Conservation (phyloP, 2,797 vertebrate species). For the Tympanoctomys barrerae region DNA sequence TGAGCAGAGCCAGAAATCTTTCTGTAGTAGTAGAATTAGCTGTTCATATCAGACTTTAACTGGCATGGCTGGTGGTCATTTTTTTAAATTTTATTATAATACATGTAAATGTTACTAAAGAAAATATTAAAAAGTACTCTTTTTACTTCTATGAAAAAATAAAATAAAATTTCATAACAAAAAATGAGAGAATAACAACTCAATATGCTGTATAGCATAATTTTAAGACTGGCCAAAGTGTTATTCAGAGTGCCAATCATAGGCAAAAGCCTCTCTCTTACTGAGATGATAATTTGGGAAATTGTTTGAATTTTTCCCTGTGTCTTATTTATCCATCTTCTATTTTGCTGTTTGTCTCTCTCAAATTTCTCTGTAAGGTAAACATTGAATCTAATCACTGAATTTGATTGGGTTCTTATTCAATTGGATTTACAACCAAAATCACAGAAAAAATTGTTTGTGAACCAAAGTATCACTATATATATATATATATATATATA, state of each 20-base stretch:
- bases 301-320: neutral
- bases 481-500: too few species aligned
- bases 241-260: neutral
- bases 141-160: neutral
- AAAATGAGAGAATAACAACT: neutral
- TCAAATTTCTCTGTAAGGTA: neutral
- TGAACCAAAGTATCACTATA: neutral
- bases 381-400: neutral
- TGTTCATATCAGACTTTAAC: neutral
- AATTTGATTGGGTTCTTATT: neutral
- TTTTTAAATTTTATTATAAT: neutral
- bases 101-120: neutral
- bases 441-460: neutral
- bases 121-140: neutral
- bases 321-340: neutral
- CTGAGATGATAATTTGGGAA: neutral
- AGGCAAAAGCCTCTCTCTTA: neutral
- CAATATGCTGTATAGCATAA: neutral
- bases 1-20: neutral
- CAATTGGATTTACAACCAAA: neutral
- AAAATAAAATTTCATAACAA: neutral
- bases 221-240: neutral
- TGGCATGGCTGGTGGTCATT: neutral
- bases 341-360: neutral
- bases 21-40: neutral